phyloP scores from a whole-genome alignment of 1,140 invertebrate species.

The Drosophila mayri region DNA sequence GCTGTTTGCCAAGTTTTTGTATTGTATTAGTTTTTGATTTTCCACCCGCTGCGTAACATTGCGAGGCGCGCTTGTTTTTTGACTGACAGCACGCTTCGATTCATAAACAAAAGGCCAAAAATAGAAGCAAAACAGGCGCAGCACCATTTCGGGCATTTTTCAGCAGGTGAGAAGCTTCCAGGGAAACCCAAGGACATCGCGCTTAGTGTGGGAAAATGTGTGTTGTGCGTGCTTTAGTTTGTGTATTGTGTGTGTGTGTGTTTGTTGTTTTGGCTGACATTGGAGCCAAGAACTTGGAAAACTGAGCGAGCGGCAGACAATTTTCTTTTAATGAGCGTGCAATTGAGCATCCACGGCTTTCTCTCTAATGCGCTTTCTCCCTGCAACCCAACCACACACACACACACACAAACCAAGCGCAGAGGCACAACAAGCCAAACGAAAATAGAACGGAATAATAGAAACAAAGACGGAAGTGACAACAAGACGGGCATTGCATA shows the following conservation, averaged over 20 bases:
- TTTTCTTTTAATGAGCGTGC: constrained; percentile 46
- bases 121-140: constrained; percentile 54
- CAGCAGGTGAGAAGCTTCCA: constrained; percentile 67
- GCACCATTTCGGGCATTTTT: constrained; percentile 41
- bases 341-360: constrained; percentile 65
- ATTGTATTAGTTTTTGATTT: constrained; percentile 66
- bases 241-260: constrained; percentile 10
- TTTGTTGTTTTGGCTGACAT: constrained; percentile 29
- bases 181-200: constrained; percentile 58
- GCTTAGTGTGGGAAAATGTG: constrained; percentile 10
- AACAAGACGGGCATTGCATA: constrained; percentile 56
- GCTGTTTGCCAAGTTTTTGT: constrained; percentile 47
- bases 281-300: constrained; percentile 30
- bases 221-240: constrained; percentile 10
- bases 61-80: constrained; percentile 19
- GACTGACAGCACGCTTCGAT: constrained; percentile 15
- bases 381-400: constrained; percentile 19
- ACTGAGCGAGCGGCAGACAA: constrained; percentile 18
- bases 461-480: constrained; percentile 68
- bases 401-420: constrained; percentile 5
- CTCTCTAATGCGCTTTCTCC: constrained; percentile 72
- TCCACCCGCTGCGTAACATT: constrained; percentile 53
- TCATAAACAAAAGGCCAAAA: constrained; percentile 77
- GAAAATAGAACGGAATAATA: constrained; percentile 55
- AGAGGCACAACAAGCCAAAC: constrained; percentile 13